Percentiles rank a stretch among this genome's conserved stretches.
Conservation (phyloP, 2,797 vertebrate species). For the Tamandua tetradactyla region DNA sequence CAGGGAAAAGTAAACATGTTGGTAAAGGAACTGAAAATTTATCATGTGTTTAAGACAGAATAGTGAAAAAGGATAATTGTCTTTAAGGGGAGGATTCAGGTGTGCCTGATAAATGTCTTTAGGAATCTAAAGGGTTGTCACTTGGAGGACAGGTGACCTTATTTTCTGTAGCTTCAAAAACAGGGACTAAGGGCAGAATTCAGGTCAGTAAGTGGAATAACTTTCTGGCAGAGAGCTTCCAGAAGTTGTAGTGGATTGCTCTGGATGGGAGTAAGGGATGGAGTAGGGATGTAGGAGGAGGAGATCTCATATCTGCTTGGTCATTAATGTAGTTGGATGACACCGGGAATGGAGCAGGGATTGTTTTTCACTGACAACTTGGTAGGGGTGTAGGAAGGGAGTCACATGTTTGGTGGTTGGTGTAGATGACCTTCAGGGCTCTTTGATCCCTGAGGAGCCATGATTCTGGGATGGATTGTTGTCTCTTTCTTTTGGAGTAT, state of each 20-base stretch:
- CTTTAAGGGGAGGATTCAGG: not conserved
- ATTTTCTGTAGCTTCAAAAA: constrained; percentile 20
- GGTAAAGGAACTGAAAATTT: not conserved
- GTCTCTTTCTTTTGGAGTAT: not conserved
- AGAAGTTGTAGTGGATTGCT: not conserved
- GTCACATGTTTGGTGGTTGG: not conserved
- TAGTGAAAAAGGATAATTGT: constrained; percentile 28
- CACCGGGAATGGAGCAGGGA: not conserved
- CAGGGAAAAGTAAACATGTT: not conserved
- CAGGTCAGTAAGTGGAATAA: not conserved
- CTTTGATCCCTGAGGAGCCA: not conserved
- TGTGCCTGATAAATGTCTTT: constrained; percentile 21
- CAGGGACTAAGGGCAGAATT: not conserved
- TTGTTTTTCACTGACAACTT: not conserved
- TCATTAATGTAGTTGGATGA: not conserved
- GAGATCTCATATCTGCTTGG: not conserved
- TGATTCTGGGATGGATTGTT: not conserved
- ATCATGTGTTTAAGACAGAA: not conserved
- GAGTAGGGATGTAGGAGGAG: not conserved
- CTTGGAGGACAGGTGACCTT: not conserved
- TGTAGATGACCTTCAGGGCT: not conserved
- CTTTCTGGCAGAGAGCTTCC: not conserved
- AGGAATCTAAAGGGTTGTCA: not conserved
- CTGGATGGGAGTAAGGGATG: not conserved
- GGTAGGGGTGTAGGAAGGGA: not conserved